Conservation (phyloP, 2,797 vertebrate species). For the Pteronotus mesoamericanus region DNA sequence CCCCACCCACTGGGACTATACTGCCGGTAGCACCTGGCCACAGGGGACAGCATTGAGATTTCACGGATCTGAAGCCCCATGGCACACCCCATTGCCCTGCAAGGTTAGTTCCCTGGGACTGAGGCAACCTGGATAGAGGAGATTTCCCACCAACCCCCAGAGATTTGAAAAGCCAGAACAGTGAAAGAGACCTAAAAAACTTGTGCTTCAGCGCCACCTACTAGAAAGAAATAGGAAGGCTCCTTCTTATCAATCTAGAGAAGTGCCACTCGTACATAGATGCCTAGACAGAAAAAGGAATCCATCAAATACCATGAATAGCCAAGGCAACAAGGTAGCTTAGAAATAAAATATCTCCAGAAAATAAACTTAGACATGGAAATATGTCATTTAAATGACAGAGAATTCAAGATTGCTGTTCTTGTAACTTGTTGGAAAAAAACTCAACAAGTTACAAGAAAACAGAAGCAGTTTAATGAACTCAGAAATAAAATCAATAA, state of each 20-base stretch:
- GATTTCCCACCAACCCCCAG: not conserved
- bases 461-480: not conserved
- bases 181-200: not conserved
- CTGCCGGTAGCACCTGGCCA: not conserved
- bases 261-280: too few relatives aligned
- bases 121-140: not conserved
- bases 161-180: not conserved
- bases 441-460: not conserved
- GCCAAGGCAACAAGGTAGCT: not conserved
- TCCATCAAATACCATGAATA: not conserved
- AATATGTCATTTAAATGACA: not conserved
- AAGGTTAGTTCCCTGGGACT: not conserved
- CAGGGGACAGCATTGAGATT: not conserved
- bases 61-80: not conserved
- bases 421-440: too few relatives aligned
- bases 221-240: too few relatives aligned
- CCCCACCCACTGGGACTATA: not conserved
- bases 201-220: not conserved
- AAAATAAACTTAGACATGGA: not conserved
- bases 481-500: too few relatives aligned
- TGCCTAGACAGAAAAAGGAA: not conserved
- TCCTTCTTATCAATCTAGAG: too few relatives aligned
- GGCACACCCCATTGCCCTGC: not conserved
- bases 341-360: not conserved
- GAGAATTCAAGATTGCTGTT: not conserved